phyloP scores from a whole-genome alignment of 2,888 invertebrate species.

The Dryocosmus kuriphilus region DNA sequence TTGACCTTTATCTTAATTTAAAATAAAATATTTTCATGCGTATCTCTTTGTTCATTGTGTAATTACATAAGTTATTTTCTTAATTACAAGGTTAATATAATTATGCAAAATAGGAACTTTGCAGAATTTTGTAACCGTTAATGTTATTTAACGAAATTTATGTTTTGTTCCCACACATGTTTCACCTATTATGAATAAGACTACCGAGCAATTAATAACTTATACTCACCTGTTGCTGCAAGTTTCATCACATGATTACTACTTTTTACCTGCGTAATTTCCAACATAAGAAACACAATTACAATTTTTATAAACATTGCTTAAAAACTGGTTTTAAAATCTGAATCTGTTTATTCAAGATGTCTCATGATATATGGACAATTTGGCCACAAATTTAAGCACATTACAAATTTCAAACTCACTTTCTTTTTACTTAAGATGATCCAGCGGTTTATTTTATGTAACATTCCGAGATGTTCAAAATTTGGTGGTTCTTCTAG shows the following conservation, averaged over 20 bases:
- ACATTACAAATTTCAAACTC: neutral
- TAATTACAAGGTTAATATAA: too few relatives aligned
- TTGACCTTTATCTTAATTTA: neutral
- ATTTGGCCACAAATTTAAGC: neutral
- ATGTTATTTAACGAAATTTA: neutral
- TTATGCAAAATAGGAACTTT: neutral
- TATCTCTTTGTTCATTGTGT: neutral
- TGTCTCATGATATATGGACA: neutral
- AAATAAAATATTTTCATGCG: neutral
- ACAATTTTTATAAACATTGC: neutral
- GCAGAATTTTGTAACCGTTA: neutral
- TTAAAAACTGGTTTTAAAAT: neutral
- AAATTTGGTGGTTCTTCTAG: too few relatives aligned
- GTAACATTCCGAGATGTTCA: too few relatives aligned
- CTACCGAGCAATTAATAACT: neutral
- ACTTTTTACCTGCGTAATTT: neutral
- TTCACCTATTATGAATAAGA: neutral
- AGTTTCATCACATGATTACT: neutral
- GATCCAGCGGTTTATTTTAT: neutral
- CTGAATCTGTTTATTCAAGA: neutral
- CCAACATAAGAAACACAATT: neutral
- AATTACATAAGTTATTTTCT: neutral
- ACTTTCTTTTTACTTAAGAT: neutral
- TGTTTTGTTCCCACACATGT: neutral
- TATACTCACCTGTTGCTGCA: neutral